Evolutionary conservation across 2,113 vertebrate genomes (phyloP).

Genomic region (Garra rufa): DNA sequence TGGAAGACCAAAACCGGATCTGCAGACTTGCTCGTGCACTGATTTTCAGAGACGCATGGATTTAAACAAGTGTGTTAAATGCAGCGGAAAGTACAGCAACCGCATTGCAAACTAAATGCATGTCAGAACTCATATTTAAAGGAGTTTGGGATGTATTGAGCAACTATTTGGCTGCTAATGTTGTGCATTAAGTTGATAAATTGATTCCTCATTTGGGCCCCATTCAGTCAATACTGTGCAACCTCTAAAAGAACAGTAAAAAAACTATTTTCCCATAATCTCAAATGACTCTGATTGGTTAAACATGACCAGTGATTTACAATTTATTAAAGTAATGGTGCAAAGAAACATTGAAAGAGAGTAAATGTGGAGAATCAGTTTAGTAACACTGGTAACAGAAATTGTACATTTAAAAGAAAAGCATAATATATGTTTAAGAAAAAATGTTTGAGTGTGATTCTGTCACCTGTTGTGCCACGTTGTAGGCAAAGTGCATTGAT

Average conservation of each 20-base stretch:
- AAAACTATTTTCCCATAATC: neutral
- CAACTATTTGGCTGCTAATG: neutral
- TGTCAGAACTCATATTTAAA: neutral
- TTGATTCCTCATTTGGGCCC: neutral
- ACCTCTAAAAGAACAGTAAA: neutral
- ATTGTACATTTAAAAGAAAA: too few relatives aligned
- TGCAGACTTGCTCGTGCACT: neutral
- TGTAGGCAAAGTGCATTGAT: neutral
- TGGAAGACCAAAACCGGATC: neutral
- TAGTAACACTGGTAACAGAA: neutral
- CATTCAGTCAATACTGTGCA: neutral
- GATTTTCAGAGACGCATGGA: neutral
- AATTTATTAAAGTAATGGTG: neutral
- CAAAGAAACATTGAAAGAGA: neutral
- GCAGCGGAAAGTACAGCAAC: neutral
- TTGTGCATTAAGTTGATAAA: neutral
- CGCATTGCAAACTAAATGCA: neutral
- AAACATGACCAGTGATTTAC: neutral
- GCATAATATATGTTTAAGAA: neutral
- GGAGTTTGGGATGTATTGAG: neutral
- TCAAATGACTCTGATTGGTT: neutral
- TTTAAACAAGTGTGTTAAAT: neutral
- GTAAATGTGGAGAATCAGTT: neutral
- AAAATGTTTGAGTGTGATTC: neutral
- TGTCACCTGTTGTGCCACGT: constrained; percentile 17